These are phyloP conservation scores for Amblyteles armatorius DNA, from an alignment of 2,888 invertebrate species.

Conservation along the genomic window DNA sequence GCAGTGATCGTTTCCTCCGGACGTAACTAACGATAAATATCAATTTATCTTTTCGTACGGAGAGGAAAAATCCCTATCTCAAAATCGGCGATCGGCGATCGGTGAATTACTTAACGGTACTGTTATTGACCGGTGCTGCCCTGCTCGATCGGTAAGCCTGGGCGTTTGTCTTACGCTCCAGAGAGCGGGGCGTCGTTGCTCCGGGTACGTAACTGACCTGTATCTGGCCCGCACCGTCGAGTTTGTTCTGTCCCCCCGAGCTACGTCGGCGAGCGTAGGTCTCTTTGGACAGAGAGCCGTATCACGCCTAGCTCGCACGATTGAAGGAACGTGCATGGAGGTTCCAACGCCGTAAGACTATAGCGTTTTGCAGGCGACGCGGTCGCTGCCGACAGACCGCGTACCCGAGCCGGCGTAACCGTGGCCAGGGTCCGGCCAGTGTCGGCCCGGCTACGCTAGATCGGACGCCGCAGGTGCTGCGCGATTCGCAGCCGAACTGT, in stretches of 20 bases:
- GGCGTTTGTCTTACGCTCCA: background rate
- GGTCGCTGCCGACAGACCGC: too few relatives aligned
- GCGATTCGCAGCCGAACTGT: background rate
- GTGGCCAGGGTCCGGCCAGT: background rate
- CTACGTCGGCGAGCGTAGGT: conserved; percentile 1
- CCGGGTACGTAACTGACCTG: conserved; percentile 17
- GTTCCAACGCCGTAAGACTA: conserved; percentile 3
- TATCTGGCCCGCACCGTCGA: conserved; percentile 4
- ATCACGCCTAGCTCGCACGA: background rate
- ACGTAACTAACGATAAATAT: too few relatives aligned
- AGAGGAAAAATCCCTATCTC: too few relatives aligned
- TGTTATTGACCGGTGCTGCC: background rate
- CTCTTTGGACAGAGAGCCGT: background rate
- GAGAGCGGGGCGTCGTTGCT: conserved; percentile 46
- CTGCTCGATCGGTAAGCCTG: too few relatives aligned
- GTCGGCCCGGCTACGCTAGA: background rate
- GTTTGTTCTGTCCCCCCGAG: conserved; percentile 41
- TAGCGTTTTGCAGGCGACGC: background rate
- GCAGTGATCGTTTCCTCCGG: too few relatives aligned
- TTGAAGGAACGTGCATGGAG: background rate
- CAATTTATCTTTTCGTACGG: too few relatives aligned
- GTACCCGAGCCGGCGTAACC: background rate
- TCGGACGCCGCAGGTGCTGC: too few relatives aligned
- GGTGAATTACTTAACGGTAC: background rate
- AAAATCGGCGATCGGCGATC: too few relatives aligned